Conservation (phyloP, 1,140 invertebrate species). For the Danaus plexippus region DNA sequence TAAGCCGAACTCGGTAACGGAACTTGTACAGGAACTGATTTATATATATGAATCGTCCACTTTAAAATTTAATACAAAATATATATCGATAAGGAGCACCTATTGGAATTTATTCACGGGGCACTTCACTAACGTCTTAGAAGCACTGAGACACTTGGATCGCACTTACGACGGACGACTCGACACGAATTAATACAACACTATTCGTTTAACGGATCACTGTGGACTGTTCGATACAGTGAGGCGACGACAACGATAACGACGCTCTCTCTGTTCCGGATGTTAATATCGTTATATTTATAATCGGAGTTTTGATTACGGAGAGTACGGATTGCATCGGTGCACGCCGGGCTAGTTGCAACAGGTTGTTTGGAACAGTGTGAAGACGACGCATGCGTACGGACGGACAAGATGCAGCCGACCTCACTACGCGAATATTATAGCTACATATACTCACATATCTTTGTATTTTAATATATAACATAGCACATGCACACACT, state of each 20-base stretch:
- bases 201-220: slow-evolving; percentile 4
- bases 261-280: too few species aligned
- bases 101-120: slow-evolving; percentile 35
- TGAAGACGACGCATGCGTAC: slow-evolving; percentile 43
- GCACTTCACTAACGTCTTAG: slow-evolving; percentile 47
- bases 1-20: slow-evolving; percentile 17
- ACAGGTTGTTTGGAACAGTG: slow-evolving; percentile 60
- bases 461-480: too few species aligned
- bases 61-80: slow-evolving; percentile 17
- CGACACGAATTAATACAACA: slow-evolving; percentile 21
- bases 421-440: slow-evolving; percentile 40
- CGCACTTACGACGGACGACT: slow-evolving; percentile 29
- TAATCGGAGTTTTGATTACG: slow-evolving; percentile 46
- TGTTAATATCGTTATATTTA: slow-evolving; percentile 17
- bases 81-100: slow-evolving; percentile 28
- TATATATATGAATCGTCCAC: slow-evolving; percentile 11
- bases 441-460: too few species aligned
- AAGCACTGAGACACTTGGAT: slow-evolving; percentile 37
- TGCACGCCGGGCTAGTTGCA: slow-evolving; percentile 63
- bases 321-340: slow-evolving; percentile 53
- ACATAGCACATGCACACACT: not conserved
- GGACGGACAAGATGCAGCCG: slow-evolving; percentile 34
- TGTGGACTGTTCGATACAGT: not conserved
- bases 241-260: not conserved
- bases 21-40: slow-evolving; percentile 41